Conservation (phyloP, 1,140 invertebrate genomes). For the Zaprionus inermis region DNA sequence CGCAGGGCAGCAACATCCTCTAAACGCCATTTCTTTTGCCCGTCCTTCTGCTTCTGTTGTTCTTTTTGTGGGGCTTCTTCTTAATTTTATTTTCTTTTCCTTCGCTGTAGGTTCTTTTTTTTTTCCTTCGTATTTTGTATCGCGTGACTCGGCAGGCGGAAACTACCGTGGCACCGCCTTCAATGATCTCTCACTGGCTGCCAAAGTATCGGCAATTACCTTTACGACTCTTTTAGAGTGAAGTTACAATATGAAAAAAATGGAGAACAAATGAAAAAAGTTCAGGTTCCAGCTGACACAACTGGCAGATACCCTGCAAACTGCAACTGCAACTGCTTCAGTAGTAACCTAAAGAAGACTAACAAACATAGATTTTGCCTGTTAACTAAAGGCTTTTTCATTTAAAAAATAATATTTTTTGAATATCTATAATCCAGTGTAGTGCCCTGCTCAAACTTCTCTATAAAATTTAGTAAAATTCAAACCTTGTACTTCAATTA, state of each 20-base stretch:
- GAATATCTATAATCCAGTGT: too few relatives aligned
- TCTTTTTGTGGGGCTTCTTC: conserved; percentile 49
- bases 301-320: conserved; percentile 4
- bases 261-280: neutral
- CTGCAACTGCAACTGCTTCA: too few relatives aligned
- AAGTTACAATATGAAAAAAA: neutral
- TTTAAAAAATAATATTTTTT: too few relatives aligned
- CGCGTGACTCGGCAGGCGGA: conserved; percentile 61
- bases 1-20: conserved; percentile 25
- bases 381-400: too few relatives aligned
- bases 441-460: too few relatives aligned
- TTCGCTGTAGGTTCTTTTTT: neutral
- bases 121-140: conserved; percentile 27
- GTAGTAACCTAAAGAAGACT: too few relatives aligned
- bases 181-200: conserved; percentile 59
- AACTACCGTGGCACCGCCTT: conserved; percentile 58
- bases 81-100: conserved; percentile 18
- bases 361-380: too few relatives aligned
- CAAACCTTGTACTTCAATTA: too few relatives aligned
- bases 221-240: conserved; percentile 60
- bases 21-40: conserved; percentile 50
- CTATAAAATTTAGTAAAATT: too few relatives aligned
- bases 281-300: neutral
- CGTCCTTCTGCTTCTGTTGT: neutral
- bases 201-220: conserved; percentile 65